Percentiles rank a stretch among this genome's conserved stretches.
phyloP scores from a whole-genome alignment of 2,113 vertebrate species.

The Neofelis nebulosa region DNA sequence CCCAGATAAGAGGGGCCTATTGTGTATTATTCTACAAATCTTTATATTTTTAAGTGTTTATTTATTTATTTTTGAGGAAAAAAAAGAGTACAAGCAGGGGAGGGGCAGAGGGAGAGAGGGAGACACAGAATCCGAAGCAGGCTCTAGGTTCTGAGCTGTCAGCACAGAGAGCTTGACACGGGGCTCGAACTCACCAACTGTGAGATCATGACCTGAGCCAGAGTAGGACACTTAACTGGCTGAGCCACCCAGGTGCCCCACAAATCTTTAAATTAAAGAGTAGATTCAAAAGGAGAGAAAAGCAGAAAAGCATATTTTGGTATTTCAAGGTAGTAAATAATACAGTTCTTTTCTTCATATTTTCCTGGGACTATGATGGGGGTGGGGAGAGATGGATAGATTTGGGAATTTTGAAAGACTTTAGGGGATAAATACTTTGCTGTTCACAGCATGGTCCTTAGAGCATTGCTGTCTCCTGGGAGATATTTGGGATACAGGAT shows the following conservation, averaged over 20 bases:
- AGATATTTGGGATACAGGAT: neutral
- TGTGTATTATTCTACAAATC: neutral
- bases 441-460: neutral
- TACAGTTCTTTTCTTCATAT: neutral
- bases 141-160: too few species aligned
- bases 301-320: neutral
- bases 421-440: neutral
- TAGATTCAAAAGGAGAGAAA: neutral
- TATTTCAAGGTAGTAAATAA: neutral
- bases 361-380: neutral
- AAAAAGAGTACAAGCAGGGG: too few species aligned
- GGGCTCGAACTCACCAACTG: too few species aligned
- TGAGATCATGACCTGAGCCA: too few species aligned
- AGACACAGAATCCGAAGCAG: too few species aligned
- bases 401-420: neutral
- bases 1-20: neutral
- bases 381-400: neutral
- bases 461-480: neutral
- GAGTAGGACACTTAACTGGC: too few species aligned
- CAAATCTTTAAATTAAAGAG: neutral
- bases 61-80: too few species aligned
- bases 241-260: too few species aligned
- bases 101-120: too few species aligned
- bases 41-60: too few species aligned
- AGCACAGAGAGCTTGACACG: too few species aligned